A percentile compares a stretch with the other conserved stretches of the same genome.
Conservation (phyloP, 2,797 vertebrate genomes). For the Clarias laeviceps region DNA sequence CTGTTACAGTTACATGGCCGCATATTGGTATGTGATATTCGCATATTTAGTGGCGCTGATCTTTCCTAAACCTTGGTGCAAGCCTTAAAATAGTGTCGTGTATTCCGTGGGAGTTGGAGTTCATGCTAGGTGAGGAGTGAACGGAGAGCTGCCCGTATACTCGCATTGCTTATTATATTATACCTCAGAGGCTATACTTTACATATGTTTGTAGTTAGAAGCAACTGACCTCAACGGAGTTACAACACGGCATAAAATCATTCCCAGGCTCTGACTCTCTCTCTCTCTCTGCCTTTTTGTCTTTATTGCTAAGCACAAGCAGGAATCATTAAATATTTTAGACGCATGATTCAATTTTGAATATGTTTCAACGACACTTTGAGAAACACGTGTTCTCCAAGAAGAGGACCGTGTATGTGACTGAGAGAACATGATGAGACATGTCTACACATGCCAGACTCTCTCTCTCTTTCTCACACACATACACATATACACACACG, state of each 20-base stretch:
- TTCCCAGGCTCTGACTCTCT: slow-evolving; percentile 17
- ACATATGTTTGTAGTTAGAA: slow-evolving; percentile 37
- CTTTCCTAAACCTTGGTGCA: not conserved
- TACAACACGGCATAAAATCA: slow-evolving; percentile 25
- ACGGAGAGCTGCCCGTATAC: slow-evolving; percentile 9
- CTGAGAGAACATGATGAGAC: slow-evolving; percentile 9
- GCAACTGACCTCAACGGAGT: slow-evolving; percentile 24
- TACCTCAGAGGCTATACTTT: slow-evolving; percentile 16
- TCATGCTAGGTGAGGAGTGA: slow-evolving; percentile 13
- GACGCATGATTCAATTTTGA: not conserved
- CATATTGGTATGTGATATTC: no score
- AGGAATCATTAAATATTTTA: slow-evolving; percentile 7
- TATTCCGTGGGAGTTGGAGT: not conserved
- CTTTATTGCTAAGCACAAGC: not conserved
- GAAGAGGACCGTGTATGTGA: not conserved
- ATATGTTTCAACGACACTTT: not conserved
- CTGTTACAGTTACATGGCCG: not conserved
- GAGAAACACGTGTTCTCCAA: not conserved
- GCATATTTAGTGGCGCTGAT: not conserved
- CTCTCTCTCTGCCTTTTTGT: not conserved
- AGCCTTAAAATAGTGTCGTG: not conserved
- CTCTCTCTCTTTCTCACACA: not conserved
- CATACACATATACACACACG: not conserved
- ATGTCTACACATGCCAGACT: slow-evolving; percentile 36
- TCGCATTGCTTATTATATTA: slow-evolving; percentile 11